Percentiles rank a stretch among this genome's conserved stretches.
phyloP scores from a whole-genome alignment of 2,797 vertebrate genomes.

The Neopelma chrysocephalum region DNA sequence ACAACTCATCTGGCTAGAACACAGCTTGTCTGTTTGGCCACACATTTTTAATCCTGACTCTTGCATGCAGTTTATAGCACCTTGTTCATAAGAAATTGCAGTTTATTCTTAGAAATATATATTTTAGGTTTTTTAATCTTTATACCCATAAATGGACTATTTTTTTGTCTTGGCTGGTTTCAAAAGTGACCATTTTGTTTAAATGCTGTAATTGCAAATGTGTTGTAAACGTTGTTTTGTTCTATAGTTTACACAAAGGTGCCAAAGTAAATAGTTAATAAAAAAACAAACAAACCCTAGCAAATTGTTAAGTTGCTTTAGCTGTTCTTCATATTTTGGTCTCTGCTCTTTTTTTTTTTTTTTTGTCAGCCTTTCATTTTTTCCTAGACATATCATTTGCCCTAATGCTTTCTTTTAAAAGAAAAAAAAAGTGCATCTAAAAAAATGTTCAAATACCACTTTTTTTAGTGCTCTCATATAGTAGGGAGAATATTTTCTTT shows the following conservation, averaged over 20 bases:
- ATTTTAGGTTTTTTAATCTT: constrained; percentile 72
- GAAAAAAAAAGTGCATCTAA: constrained; percentile 43
- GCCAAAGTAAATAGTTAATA: constrained; percentile 73
- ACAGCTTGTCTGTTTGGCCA: constrained; percentile 59
- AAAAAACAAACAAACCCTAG: constrained; percentile 20
- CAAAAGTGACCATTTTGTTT: constrained; percentile 69
- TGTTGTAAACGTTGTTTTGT: constrained; percentile 69
- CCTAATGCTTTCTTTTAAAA: constrained; percentile 55
- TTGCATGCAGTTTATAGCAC: constrained; percentile 75
- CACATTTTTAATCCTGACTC: constrained; percentile 61
- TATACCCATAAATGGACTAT: constrained; percentile 65
- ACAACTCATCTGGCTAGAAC: constrained; percentile 59
- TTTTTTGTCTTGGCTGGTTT: constrained; percentile 72
- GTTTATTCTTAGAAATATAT: constrained; percentile 71
- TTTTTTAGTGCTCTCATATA: constrained; percentile 62
- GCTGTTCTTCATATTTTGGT: constrained; percentile 58
- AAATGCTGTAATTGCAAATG: constrained; percentile 66
- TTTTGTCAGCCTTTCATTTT: constrained; percentile 6
- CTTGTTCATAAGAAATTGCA: constrained; percentile 71
- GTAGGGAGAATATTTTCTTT: constrained; percentile 64
- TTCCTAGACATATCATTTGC: constrained; percentile 51
- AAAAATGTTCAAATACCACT: constrained; percentile 48
- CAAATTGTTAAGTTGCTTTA: constrained; percentile 57
- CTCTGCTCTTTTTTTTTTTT: constrained; percentile 15
- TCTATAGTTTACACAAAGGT: constrained; percentile 72